These are phyloP conservation scores for Notodonta ziczac DNA, from an alignment of 2,888 invertebrate species.

Conservation along the genomic window DNA sequence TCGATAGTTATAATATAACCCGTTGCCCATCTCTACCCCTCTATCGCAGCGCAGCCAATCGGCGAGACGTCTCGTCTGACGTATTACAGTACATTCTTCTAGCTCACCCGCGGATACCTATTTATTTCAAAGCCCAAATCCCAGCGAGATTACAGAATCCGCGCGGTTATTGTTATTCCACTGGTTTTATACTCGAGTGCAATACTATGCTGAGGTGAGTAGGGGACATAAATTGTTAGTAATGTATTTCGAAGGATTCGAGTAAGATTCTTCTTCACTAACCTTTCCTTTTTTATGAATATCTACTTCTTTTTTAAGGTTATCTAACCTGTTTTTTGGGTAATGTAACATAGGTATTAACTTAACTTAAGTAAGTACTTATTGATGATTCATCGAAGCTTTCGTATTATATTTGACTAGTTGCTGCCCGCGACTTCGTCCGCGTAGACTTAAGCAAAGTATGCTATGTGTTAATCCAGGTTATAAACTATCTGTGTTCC, in stretches of 20 bases:
- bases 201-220: background rate
- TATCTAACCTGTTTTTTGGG: too few relatives aligned
- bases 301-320: too few relatives aligned
- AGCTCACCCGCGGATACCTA: conserved; percentile 65
- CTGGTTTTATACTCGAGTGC: conserved; percentile 15
- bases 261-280: too few relatives aligned
- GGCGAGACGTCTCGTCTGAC: conserved; percentile 62
- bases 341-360: too few relatives aligned
- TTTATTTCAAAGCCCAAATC: conserved; percentile 69
- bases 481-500: too few relatives aligned
- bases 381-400: too few relatives aligned
- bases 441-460: too few relatives aligned
- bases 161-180: conserved; percentile 43
- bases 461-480: too few relatives aligned
- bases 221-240: background rate
- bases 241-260: conserved; percentile 15
- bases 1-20: conserved; percentile 26
- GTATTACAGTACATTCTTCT: conserved; percentile 77
- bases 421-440: too few relatives aligned
- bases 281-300: too few relatives aligned
- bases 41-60: conserved; percentile 68
- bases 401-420: too few relatives aligned
- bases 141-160: conserved; percentile 48
- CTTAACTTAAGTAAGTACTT: too few relatives aligned
- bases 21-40: conserved; percentile 42